phyloP scores from a whole-genome alignment of 2,888 invertebrate species.

The Metellina segmentata region DNA sequence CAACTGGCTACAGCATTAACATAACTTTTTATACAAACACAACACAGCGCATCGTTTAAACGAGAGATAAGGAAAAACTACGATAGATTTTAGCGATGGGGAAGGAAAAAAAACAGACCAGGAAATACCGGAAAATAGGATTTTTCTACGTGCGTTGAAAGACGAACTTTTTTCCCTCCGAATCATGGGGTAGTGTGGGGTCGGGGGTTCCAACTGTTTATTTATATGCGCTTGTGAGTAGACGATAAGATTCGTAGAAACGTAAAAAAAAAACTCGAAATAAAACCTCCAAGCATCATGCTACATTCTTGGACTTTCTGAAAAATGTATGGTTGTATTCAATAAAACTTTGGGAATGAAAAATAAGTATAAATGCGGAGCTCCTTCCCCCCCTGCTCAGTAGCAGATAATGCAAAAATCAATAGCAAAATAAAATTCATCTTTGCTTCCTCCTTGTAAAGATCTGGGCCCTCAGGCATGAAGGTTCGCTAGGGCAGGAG shows the following conservation, averaged over 20 bases:
- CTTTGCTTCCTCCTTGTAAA: slow-evolving; percentile 35
- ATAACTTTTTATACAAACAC: slow-evolving; percentile 33
- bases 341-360: slow-evolving; percentile 61
- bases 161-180: not conserved
- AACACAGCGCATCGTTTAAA: not conserved
- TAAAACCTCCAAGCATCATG: slow-evolving; percentile 12
- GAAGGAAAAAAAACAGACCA: not conserved
- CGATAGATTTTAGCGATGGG: not conserved
- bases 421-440: slow-evolving; percentile 69
- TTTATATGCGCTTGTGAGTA: slow-evolving; percentile 42
- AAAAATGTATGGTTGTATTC: slow-evolving; percentile 55
- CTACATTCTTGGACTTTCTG: not conserved
- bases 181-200: not conserved
- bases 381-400: slow-evolving; percentile 18
- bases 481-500: slow-evolving; percentile 9
- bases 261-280: slow-evolving; percentile 23
- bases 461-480: slow-evolving; percentile 36
- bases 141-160: slow-evolving; percentile 38
- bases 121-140: slow-evolving; percentile 44
- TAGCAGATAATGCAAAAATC: slow-evolving; percentile 69
- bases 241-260: slow-evolving; percentile 36
- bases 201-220: slow-evolving; percentile 29
- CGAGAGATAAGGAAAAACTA: not conserved
- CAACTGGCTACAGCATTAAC: slow-evolving; percentile 30
- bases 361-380: slow-evolving; percentile 35